Conservation (phyloP, 2,888 invertebrate species). For the Panorpa germanica region DNA sequence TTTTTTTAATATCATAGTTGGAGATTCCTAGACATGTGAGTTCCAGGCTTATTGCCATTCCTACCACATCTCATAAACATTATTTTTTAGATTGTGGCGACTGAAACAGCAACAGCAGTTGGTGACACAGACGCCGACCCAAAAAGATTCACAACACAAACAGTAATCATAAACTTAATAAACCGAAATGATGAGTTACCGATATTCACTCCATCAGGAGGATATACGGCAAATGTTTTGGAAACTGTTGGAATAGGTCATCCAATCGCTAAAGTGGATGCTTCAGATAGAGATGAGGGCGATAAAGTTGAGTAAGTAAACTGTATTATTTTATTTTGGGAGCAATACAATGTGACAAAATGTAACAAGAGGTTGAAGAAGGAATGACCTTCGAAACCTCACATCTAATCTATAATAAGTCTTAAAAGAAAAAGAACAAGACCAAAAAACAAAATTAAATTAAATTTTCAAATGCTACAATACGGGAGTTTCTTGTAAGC, state of each 20-base stretch:
- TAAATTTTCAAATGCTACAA: too few relatives aligned
- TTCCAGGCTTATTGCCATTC: too few relatives aligned
- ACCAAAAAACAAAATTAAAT: too few relatives aligned
- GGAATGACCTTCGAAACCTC: not conserved
- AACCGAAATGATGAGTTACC: conserved; percentile 59
- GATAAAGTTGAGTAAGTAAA: conserved; percentile 35
- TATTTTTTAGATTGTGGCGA: conserved; percentile 19
- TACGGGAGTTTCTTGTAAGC: too few relatives aligned
- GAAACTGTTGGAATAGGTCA: conserved; percentile 34
- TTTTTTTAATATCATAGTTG: too few relatives aligned
- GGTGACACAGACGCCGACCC: conserved; percentile 14
- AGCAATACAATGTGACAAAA: not conserved
- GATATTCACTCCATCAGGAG: conserved; percentile 28
- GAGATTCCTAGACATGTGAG: too few relatives aligned
- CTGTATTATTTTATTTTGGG: conserved; percentile 1
- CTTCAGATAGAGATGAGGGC: conserved; percentile 38
- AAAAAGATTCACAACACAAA: conserved; percentile 22
- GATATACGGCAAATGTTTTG: conserved; percentile 23
- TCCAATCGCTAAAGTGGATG: conserved; percentile 30
- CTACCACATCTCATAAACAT: too few relatives aligned
- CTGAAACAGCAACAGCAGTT: conserved; percentile 16
- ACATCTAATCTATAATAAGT: too few relatives aligned
- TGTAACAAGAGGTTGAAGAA: not conserved
- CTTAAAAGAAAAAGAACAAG: too few relatives aligned
- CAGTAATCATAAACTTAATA: conserved; percentile 29